Conservation (phyloP, 2,888 invertebrate genomes). For the Ornithoptera priamus region DNA sequence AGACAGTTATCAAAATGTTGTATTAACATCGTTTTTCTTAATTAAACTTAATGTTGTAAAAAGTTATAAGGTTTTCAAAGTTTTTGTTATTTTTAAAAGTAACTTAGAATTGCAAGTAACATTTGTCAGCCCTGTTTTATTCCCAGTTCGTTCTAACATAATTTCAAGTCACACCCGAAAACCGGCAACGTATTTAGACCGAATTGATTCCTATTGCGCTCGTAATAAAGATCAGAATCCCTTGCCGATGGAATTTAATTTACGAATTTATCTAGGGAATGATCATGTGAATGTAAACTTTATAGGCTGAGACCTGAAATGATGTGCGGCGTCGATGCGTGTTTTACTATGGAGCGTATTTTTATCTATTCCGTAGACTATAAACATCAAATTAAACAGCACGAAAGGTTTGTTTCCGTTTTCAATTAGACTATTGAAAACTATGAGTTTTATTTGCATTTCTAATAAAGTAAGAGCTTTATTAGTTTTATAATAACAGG, state of each 20-base stretch:
- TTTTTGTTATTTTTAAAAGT: neutral
- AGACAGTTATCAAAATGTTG: too few relatives aligned
- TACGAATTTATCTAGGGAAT: slow-evolving; percentile 75
- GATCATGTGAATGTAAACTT: slow-evolving; percentile 74
- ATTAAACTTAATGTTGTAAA: neutral
- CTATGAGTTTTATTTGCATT: neutral
- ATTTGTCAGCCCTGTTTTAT: slow-evolving; percentile 42
- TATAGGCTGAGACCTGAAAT: slow-evolving; percentile 66
- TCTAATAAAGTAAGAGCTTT: neutral
- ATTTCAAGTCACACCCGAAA: slow-evolving; percentile 65
- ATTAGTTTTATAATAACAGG: neutral
- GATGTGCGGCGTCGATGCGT: slow-evolving; percentile 49
- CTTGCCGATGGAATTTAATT: slow-evolving; percentile 61
- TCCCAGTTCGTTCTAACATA: slow-evolving; percentile 45
- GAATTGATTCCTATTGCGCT: slow-evolving; percentile 40
- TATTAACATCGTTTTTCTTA: too few relatives aligned
- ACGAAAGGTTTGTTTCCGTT: slow-evolving; percentile 19
- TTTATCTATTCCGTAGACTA: slow-evolving; percentile 23
- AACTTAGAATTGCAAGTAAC: slow-evolving; percentile 20
- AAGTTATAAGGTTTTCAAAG: neutral
- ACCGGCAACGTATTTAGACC: slow-evolving; percentile 35
- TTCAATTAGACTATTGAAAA: slow-evolving; percentile 11
- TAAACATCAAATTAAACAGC: slow-evolving; percentile 29
- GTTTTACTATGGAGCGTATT: slow-evolving; percentile 10
- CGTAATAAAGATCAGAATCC: slow-evolving; percentile 44